Evolutionary conservation across 2,113 vertebrate genomes (phyloP).

Genomic region (Hoplias malabaricus): DNA sequence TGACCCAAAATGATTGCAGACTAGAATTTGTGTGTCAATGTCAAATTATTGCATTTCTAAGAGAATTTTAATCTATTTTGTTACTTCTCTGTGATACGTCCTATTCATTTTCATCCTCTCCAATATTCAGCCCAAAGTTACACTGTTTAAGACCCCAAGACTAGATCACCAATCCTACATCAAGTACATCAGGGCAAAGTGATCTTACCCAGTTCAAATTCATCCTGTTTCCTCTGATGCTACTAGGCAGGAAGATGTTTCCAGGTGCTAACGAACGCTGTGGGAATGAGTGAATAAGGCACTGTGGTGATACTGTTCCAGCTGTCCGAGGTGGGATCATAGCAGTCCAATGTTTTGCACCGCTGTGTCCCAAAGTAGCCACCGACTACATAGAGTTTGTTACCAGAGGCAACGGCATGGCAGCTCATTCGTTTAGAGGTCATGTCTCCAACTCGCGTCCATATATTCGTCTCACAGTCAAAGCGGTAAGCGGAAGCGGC

Average conservation of each 20-base stretch:
- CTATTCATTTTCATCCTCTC: too few relatives aligned
- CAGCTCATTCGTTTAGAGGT: slow-evolving; percentile 96
- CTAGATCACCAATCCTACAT: not conserved
- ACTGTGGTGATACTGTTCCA: slow-evolving; percentile 95
- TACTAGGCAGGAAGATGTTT: slow-evolving; percentile 87
- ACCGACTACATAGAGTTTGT: slow-evolving; percentile 93
- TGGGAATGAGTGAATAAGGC: slow-evolving; percentile 95
- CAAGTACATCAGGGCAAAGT: not conserved
- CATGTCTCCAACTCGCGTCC: slow-evolving; percentile 93
- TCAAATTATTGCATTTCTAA: too few relatives aligned
- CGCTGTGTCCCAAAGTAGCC: slow-evolving; percentile 95
- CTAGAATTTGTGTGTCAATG: too few relatives aligned
- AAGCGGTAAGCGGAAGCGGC: slow-evolving; percentile 92
- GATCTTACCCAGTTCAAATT: slow-evolving; percentile 38
- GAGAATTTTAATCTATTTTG: too few relatives aligned
- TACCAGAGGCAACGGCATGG: slow-evolving; percentile 89
- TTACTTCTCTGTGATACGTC: too few relatives aligned
- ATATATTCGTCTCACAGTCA: slow-evolving; percentile 88
- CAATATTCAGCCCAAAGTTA: too few relatives aligned
- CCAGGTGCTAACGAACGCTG: slow-evolving; percentile 96
- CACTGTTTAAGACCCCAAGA: too few relatives aligned
- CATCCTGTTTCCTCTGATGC: not conserved
- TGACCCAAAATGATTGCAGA: too few relatives aligned
- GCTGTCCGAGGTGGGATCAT: slow-evolving; percentile 86
- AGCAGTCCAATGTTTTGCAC: slow-evolving; percentile 94